phyloP scores from a whole-genome alignment of 2,888 invertebrate species.

The Tachina fera region DNA sequence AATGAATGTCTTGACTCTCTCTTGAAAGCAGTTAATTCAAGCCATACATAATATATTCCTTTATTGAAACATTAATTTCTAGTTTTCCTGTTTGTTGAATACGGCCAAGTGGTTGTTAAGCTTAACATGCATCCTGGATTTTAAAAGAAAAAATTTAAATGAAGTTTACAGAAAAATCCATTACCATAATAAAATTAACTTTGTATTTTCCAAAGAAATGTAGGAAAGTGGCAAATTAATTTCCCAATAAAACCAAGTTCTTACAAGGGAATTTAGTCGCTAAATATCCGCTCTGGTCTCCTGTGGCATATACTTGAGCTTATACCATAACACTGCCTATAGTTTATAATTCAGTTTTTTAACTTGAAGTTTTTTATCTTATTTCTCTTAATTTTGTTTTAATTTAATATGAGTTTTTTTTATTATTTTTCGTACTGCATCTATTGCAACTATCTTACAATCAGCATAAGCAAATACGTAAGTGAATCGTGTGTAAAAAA shows the following conservation, averaged over 20 bases:
- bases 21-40: too few species aligned
- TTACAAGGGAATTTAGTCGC: neutral
- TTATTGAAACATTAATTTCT: too few species aligned
- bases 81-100: too few species aligned
- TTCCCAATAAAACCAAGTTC: neutral
- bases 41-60: too few species aligned
- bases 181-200: too few species aligned
- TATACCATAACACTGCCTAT: neutral
- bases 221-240: neutral
- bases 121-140: too few species aligned
- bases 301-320: neutral
- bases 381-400: conserved; percentile 37
- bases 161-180: too few species aligned
- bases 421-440: neutral
- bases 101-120: too few species aligned
- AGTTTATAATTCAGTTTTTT: conserved; percentile 28
- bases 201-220: neutral
- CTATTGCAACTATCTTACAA: conserved; percentile 35
- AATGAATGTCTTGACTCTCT: too few species aligned
- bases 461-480: conserved; percentile 45
- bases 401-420: conserved; percentile 6
- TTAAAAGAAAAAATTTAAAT: too few species aligned
- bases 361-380: conserved; percentile 18
- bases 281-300: neutral
- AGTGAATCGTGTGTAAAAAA: conserved; percentile 17